A percentile compares a stretch with the other conserved stretches of the same genome.
Conservation (phyloP, 2,113 vertebrate genomes). For the Cettia cetti region DNA sequence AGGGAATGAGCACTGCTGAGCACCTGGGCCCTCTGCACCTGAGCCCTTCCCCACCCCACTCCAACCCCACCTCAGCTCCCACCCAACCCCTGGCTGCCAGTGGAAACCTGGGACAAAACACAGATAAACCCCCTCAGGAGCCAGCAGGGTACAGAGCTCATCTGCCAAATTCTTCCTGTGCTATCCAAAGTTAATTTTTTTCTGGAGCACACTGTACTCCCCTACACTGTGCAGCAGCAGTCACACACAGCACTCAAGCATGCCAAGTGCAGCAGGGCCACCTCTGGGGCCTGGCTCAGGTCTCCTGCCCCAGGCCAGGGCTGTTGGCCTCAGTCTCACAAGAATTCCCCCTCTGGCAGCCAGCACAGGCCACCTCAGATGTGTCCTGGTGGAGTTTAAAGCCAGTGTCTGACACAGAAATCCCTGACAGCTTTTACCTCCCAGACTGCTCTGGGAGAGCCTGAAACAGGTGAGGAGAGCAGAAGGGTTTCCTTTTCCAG, state of each 20-base stretch:
- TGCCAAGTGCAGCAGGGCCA: not conserved
- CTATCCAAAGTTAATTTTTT: not conserved
- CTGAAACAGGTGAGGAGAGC: not conserved
- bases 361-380: not conserved
- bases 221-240: not conserved
- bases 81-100: not conserved
- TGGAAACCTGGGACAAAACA: not conserved
- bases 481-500: not conserved
- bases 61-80: not conserved
- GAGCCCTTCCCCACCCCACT: not conserved
- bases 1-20: not conserved
- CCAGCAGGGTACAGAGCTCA: not conserved
- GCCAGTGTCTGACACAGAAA: not conserved
- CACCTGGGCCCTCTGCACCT: not conserved
- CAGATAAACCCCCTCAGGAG: not conserved
- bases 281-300: rapidly evolving
- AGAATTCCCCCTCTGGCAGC: not conserved
- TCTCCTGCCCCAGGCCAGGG: rapidly evolving
- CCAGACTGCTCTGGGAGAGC: not conserved
- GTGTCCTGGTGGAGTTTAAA: not conserved
- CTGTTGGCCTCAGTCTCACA: too few species aligned
- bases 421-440: not conserved
- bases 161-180: not conserved
- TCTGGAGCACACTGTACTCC: not conserved
- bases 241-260: rapidly evolving